Evolutionary conservation across 2,888 invertebrate species (phyloP), one percentile per base, ranked within the genome.

Genomic region (Caenorhabditis doughertyi): DNA sequence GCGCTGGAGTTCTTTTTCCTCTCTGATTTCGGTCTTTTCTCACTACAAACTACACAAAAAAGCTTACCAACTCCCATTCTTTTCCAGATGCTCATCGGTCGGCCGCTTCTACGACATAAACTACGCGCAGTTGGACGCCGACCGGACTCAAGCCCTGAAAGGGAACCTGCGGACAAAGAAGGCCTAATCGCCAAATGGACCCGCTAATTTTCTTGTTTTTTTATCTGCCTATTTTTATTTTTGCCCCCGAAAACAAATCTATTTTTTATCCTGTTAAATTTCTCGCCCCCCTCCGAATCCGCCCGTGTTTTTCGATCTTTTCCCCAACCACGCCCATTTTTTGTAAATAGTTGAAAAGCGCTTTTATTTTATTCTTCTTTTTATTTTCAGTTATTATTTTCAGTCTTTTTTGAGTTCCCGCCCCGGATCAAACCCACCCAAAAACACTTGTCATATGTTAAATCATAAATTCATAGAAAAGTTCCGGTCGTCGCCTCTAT

Each of bases 61-160:
- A n/a, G n/a, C n/a, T n/a, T n/a, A n/a, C n/a, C n/a, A n/a, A n/a
- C 7, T 7, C 11, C 35, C 16, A 53, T 39, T 56, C 13, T 32
- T n/a, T 71, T 79, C 13, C 79, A 82, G 83, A 21, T 83, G 83
- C 55, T 74, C 79, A 16, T 83, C 83, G 11, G 74, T 79, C 51
- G 83, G 83, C 18, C 73, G 83, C 16, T 74, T 70, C 39, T 74
- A 55, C 53, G 83, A 83, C 71, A 68, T 79, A 56, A 79, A 83
- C 71, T 83, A 83, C 65, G 65, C 83, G 1, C 83, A 83, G 35
- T 27, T 83, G 49, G 83, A 83, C 42, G 65, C 53, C 23, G 79
- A 83, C 53, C 73, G 83, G 35, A 83, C 83, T 8, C 62, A 73
- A 49, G 83, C 83, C 2, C 49, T 81, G 35, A 58, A 72, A 51